Percentiles rank a stretch among this genome's conserved stretches.
These are phyloP conservation scores for Stenichneumon culpator DNA, from an alignment of 2,888 invertebrate species.

Conservation along the genomic window DNA sequence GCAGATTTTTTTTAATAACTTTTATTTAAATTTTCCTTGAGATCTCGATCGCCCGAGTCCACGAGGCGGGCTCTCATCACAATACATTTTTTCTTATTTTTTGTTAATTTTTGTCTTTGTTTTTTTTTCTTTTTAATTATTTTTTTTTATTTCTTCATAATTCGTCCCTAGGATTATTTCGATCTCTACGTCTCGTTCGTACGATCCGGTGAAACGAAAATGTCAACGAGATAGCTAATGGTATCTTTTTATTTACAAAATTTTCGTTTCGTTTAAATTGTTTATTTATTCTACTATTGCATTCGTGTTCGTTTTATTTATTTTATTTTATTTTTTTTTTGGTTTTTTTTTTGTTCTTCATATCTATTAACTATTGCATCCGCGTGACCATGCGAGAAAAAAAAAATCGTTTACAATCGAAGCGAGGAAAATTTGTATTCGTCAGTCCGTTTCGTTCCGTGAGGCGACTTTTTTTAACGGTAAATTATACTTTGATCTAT, in stretches of 20 bases:
- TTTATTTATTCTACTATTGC: constrained; percentile 62
- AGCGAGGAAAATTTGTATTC: background rate
- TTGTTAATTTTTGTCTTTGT: constrained; percentile 55
- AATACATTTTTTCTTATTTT: constrained; percentile 61
- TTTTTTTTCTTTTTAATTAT: constrained; percentile 58
- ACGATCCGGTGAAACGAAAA: background rate
- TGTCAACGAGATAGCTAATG: background rate
- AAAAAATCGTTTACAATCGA: constrained; percentile 18
- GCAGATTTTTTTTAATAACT: background rate
- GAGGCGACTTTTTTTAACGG: background rate
- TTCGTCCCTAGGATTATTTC: constrained; percentile 57
- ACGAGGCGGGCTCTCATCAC: constrained; percentile 65
- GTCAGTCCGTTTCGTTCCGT: background rate
- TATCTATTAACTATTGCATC: constrained; percentile 45
- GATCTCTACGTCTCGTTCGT: constrained; percentile 46
- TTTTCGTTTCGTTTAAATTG: constrained; percentile 27
- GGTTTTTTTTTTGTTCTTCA: background rate
- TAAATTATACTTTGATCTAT: background rate
- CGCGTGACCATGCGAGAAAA: constrained; percentile 49
- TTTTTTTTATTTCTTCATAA: constrained; percentile 45
- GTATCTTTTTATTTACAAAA: constrained; percentile 56
- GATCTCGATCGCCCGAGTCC: constrained; percentile 67
- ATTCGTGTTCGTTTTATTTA: constrained; percentile 36
- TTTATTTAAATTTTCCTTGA: constrained; percentile 32
- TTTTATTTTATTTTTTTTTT: constrained; percentile 6